phyloP scores from a whole-genome alignment of 2,797 vertebrate genomes.

The Diglossa cyanea region DNA sequence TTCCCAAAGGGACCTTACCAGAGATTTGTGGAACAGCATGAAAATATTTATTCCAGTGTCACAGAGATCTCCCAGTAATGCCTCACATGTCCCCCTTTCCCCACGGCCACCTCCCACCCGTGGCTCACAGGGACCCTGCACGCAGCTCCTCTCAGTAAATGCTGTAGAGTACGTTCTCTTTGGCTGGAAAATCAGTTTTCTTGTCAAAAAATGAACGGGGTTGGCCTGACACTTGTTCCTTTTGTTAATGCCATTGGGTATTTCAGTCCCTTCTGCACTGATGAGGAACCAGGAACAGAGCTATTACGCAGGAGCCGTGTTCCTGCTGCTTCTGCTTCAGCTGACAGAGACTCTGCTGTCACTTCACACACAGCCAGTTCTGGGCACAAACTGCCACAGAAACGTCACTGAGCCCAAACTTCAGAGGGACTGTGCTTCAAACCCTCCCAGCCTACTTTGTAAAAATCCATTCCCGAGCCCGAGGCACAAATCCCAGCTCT shows the following conservation, averaged over 20 bases:
- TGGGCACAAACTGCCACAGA: conserved; percentile 11
- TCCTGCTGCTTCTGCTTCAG: conserved; percentile 22
- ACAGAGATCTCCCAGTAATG: not conserved
- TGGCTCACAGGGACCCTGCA: not conserved
- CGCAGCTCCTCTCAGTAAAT: not conserved
- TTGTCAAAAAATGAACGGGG: not conserved
- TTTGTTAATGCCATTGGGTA: conserved; percentile 37
- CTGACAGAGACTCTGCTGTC: conserved; percentile 1
- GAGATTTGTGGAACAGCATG: not conserved
- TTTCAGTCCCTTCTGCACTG: not conserved
- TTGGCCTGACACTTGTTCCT: conserved; percentile 8
- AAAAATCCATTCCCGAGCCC: accelerated
- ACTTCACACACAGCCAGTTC: conserved; percentile 17
- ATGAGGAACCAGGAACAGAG: not conserved
- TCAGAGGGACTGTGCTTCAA: not conserved
- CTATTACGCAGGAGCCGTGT: not conserved
- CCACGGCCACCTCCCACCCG: not conserved
- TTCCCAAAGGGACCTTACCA: not conserved
- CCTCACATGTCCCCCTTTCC: not conserved
- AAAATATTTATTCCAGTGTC: not conserved
- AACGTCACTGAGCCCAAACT: not conserved
- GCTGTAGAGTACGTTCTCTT: not conserved
- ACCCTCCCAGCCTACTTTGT: not conserved
- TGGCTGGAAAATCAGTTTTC: not conserved
- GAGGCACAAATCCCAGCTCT: not conserved